Evolutionary conservation across 2,888 invertebrate genomes (phyloP).

Genomic region (Xylota sylvarum): DNA sequence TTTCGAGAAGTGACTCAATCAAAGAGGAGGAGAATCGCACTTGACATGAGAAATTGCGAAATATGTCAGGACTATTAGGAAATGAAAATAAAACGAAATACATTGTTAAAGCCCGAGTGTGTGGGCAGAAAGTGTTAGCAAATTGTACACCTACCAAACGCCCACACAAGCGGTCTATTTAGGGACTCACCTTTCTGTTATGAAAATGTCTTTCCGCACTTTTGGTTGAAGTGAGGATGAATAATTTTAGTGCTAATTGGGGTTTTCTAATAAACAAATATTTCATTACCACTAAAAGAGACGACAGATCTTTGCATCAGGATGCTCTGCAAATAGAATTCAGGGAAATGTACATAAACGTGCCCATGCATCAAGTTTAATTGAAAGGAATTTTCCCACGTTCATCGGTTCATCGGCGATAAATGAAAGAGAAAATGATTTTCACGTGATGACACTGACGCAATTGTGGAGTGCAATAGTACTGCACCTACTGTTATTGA

Average conservation of each 20-base stretch:
- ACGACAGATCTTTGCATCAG: not conserved
- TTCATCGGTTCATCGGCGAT: not conserved
- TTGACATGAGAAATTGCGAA: slow-evolving; percentile 42
- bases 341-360: not conserved
- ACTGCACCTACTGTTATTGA: too few species aligned
- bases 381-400: not conserved
- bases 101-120: not conserved
- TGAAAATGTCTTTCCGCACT: not conserved
- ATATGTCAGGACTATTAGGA: slow-evolving; percentile 20
- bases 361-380: not conserved
- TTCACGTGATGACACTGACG: not conserved
- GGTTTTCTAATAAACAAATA: not conserved
- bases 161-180: slow-evolving; percentile 38
- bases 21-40: slow-evolving; percentile 3
- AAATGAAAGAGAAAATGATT: not conserved
- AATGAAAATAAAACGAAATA: slow-evolving; percentile 23
- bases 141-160: not conserved
- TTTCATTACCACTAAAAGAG: not conserved
- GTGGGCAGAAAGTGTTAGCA: not conserved
- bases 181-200: slow-evolving; percentile 1
- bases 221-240: not conserved
- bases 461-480: too few species aligned
- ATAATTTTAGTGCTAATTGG: slow-evolving; percentile 12
- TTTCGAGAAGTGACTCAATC: slow-evolving; percentile 38
- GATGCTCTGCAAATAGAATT: not conserved